A percentile compares a stretch with the other conserved stretches of the same genome.
Conservation (phyloP, 2,888 invertebrate genomes). For the Meiosimyza decipiens region DNA sequence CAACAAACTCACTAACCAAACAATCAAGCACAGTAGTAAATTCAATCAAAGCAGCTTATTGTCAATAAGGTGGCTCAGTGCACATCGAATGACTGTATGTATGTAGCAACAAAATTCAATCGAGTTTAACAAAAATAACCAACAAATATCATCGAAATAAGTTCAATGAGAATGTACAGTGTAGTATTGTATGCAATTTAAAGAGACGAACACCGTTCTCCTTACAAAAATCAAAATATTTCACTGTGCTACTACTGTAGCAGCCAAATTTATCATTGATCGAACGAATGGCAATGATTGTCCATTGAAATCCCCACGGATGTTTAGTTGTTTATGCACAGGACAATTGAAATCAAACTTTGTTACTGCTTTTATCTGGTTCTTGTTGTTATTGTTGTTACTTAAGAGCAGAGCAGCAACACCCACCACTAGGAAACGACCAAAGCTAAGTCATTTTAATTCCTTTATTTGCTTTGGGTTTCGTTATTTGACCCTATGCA, state of each 20-base stretch:
- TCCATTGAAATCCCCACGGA: conserved; percentile 16
- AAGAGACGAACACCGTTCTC: too few species aligned
- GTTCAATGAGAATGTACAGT: too few species aligned
- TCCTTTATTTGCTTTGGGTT: background rate
- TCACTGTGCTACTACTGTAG: background rate
- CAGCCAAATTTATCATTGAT: too few species aligned
- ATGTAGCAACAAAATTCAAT: background rate
- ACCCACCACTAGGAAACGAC: background rate
- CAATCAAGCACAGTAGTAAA: background rate
- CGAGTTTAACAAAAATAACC: too few species aligned
- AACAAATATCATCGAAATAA: too few species aligned
- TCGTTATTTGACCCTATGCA: background rate
- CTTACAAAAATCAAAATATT: background rate
- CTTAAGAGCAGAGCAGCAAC: background rate
- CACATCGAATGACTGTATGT: background rate
- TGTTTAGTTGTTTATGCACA: conserved; percentile 25
- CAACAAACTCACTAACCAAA: background rate
- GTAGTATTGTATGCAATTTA: too few species aligned
- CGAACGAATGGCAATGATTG: conserved; percentile 25
- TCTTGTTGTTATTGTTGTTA: background rate
- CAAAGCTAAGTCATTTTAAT: conserved; percentile 8
- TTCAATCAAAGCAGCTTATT: conserved; percentile 23
- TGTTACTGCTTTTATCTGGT: background rate
- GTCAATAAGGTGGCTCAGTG: conserved; percentile 11
- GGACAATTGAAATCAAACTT: conserved; percentile 18